phyloP scores from a whole-genome alignment of 1,140 invertebrate species.

The Potamilus streckersoni region DNA sequence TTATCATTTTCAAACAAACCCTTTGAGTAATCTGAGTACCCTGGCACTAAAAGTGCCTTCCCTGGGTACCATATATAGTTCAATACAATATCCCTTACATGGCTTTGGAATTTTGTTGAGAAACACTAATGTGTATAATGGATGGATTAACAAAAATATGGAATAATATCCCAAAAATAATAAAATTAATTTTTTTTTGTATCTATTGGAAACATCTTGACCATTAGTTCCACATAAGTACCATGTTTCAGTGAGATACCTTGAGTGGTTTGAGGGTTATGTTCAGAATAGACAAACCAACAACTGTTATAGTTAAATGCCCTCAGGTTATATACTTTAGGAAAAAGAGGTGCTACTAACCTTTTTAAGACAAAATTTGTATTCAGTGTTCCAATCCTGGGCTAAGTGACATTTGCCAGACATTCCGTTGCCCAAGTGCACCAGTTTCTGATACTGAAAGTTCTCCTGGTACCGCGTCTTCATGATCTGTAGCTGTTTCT shows the following conservation, averaged over 20 bases:
- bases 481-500: slow-evolving; percentile 46
- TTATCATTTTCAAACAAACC: no score
- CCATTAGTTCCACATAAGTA: no score
- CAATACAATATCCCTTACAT: no score
- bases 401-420: slow-evolving; percentile 59
- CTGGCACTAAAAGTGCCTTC: no score
- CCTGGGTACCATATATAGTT: no score
- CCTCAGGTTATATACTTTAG: not conserved
- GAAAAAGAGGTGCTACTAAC: slow-evolving; percentile 25
- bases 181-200: not conserved
- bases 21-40: no score
- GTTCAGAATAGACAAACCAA: no score
- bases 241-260: no score
- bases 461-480: slow-evolving; percentile 53
- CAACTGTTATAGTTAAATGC: no score
- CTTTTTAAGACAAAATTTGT: slow-evolving; percentile 61
- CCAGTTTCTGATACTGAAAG: slow-evolving; percentile 55
- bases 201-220: not conserved
- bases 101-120: no score
- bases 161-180: not conserved
- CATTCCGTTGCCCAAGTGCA: slow-evolving; percentile 56
- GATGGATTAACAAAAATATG: not conserved
- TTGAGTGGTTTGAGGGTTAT: not conserved
- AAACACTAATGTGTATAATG: no score
- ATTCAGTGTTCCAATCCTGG: slow-evolving; percentile 53